Evolutionary conservation across 2,888 invertebrate genomes (phyloP).

Genomic region (Cataglyphis albicans): DNA sequence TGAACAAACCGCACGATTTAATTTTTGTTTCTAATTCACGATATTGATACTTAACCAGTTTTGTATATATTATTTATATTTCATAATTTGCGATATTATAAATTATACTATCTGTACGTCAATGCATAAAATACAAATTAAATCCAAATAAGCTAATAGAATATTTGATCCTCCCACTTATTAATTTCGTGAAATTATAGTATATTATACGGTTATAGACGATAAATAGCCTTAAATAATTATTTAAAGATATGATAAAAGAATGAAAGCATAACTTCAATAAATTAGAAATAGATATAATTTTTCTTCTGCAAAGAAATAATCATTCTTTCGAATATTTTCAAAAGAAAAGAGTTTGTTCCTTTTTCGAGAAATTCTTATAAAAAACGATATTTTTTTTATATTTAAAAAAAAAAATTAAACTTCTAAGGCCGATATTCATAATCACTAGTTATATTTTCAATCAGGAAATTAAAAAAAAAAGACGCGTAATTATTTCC

Average conservation of each 20-base stretch:
- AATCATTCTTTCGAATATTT: neutral
- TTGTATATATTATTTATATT: neutral
- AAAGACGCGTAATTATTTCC: neutral
- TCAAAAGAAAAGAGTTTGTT: neutral
- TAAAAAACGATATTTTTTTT: neutral
- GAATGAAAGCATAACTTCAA: neutral
- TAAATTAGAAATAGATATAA: neutral
- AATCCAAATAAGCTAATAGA: neutral
- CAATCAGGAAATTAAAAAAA: neutral
- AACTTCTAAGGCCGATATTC: neutral
- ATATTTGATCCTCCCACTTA: slow-evolving; percentile 13
- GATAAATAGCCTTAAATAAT: neutral
- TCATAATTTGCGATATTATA: neutral
- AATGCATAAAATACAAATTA: neutral
- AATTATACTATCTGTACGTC: neutral
- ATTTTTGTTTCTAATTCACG: slow-evolving; percentile 9
- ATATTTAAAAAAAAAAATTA: neutral
- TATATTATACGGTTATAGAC: neutral
- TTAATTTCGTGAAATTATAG: neutral
- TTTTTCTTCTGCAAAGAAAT: neutral
- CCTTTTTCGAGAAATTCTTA: neutral
- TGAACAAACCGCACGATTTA: neutral
- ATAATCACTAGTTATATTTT: neutral
- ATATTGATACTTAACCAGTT: neutral
- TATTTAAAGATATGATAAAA: neutral